phyloP scores from a whole-genome alignment of 2,888 invertebrate species.

The Stratiomys singularior region DNA sequence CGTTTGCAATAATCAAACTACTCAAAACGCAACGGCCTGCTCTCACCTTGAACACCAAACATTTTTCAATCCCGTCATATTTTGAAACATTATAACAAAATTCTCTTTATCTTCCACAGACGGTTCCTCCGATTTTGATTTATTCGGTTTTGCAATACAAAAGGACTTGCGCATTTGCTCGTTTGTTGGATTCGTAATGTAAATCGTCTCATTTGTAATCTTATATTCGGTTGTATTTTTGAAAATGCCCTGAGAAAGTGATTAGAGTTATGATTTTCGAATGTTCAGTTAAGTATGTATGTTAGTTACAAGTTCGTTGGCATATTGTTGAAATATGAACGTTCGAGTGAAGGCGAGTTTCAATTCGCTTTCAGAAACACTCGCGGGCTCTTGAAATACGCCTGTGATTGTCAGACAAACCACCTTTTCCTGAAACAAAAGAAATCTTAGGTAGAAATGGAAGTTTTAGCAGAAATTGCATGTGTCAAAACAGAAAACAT shows the following conservation, averaged over 20 bases:
- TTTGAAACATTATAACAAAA: conserved; percentile 50
- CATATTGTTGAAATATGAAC: conserved; percentile 48
- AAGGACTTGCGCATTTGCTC: conserved; percentile 47
- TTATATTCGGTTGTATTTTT: conserved; percentile 50
- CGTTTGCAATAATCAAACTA: not conserved
- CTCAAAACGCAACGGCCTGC: not conserved
- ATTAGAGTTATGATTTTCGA: not conserved
- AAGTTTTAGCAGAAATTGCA: not conserved
- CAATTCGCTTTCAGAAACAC: conserved; percentile 46
- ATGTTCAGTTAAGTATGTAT: not conserved
- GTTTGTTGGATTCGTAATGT: conserved; percentile 46
- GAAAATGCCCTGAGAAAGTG: conserved; percentile 48
- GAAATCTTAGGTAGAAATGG: too few species aligned
- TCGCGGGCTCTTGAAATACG: conserved; percentile 41
- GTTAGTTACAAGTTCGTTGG: conserved; percentile 43
- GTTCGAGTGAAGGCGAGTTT: conserved; percentile 50
- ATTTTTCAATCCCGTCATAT: conserved; percentile 48
- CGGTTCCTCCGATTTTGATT: conserved; percentile 1
- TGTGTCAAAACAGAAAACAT: too few species aligned
- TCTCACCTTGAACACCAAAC: conserved; percentile 50
- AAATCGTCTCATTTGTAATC: conserved; percentile 50
- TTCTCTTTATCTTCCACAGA: conserved; percentile 50
- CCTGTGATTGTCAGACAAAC: conserved; percentile 44
- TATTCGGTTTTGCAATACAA: conserved; percentile 32
- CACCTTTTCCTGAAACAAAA: conserved; percentile 31